These are phyloP conservation scores for Rhegmatorhina hoffmannsi DNA, from an alignment of 2,113 vertebrate species.

Conservation along the genomic window DNA sequence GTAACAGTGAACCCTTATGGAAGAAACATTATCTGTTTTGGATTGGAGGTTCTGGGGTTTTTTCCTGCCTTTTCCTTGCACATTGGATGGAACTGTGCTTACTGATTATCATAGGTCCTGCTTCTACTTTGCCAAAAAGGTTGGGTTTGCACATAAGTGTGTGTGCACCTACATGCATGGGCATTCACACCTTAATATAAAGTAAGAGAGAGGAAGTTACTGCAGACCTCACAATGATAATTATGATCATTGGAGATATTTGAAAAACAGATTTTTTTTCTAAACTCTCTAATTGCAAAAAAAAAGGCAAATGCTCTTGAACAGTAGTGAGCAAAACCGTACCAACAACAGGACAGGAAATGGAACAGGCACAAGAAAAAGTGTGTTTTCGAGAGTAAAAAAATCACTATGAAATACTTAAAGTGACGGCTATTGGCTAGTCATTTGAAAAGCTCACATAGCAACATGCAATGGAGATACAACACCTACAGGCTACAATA, in stretches of 20 bases:
- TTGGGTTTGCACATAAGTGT: fast-evolving
- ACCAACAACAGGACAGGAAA: neutral
- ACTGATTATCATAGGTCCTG: neutral
- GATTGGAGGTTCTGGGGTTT: neutral
- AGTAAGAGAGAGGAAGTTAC: neutral
- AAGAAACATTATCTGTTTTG: neutral
- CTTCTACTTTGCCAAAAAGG: neutral
- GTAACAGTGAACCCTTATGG: neutral
- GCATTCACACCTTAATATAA: neutral
- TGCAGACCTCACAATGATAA: neutral
- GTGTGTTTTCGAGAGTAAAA: neutral
- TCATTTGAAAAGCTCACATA: neutral
- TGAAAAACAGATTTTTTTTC: neutral
- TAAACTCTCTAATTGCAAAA: neutral
- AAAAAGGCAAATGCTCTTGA: neutral
- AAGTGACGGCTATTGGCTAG: neutral
- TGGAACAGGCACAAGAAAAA: neutral
- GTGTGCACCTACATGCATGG: fast-evolving
- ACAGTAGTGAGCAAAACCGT: neutral
- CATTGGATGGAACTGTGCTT: neutral
- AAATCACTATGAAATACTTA: neutral
- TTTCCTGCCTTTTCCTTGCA: neutral
- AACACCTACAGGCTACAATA: neutral
- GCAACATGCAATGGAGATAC: fast-evolving
- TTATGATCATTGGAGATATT: neutral